Base-by-base conservation (phyloP, 2,888 invertebrate genomes). In the Drosophila stalkeri region DNA sequence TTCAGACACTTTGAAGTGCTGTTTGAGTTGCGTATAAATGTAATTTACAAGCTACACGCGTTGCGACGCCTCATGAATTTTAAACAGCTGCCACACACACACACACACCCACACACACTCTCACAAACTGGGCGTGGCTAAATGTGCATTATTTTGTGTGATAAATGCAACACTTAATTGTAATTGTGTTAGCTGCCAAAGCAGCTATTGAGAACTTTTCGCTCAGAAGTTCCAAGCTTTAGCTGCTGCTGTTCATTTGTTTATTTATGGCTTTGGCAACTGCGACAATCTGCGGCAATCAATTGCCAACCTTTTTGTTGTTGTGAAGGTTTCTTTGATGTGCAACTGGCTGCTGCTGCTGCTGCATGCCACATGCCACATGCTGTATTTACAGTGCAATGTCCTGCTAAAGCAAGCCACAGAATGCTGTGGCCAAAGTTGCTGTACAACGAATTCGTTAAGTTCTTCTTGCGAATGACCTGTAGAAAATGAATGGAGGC, bases 11-110 rank as follows among this genome's bases (percentile, higher is more conserved):
- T 82, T 79, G 65, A 61, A 84, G 86, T 79, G 79, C 79, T 77
- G 80, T 86, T 84, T 83, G 86, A 86, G 84, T 80, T 85, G 84
- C 72, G 81, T 81, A 82, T 85, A 85, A 85, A 85, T 85, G 82
- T 84, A 85, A 85, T 85, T 85, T 85, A 84, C 77, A 84, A 35
- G 84, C 81, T 81, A 78, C 84, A 78, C 65, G 60, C 75, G 33
- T 69, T 81, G 72, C 82, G 60, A 81, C 81, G 85, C 84, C 82
- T 86, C 85, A 86, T 86, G 85, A 85, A 85, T 85, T 85, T 86
- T 82, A 86, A 85, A 77, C 72, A 86, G 84, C 72, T 71, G n/a
- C 33, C 35, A 4, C 9, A 33, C 54, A 35, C 20, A 33, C 46
- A 16, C 47, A 33, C 20, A 12, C 37, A 14, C 23, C 12, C 18